Evolutionary conservation across 2,888 invertebrate species (phyloP).

Genomic region (Epicampocera succincta): DNA sequence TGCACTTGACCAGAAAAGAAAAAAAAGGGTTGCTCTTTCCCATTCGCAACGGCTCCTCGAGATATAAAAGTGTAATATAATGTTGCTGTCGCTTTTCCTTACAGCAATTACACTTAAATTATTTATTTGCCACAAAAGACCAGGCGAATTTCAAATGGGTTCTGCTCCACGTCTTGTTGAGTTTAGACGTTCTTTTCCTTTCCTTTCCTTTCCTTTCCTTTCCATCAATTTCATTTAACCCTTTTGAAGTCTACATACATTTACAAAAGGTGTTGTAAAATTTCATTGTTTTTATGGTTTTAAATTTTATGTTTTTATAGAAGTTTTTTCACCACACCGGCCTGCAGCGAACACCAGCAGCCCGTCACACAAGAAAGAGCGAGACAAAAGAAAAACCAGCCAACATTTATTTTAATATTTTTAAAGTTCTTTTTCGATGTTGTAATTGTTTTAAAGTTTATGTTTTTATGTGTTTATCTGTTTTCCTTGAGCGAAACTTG

Average conservation of each 20-base stretch:
- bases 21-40: neutral
- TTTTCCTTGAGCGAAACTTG: slow-evolving; percentile 35
- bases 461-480: slow-evolving; percentile 14
- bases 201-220: neutral
- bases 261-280: slow-evolving; percentile 61
- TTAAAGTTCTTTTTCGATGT: neutral
- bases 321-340: slow-evolving; percentile 1
- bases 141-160: neutral
- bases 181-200: neutral
- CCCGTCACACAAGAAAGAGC: slow-evolving; percentile 6
- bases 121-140: slow-evolving; percentile 26
- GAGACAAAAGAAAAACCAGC: neutral
- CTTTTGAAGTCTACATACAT: slow-evolving; percentile 51
- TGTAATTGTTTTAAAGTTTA: slow-evolving; percentile 1
- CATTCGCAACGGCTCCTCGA: neutral
- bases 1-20: slow-evolving; percentile 52
- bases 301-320: slow-evolving; percentile 66
- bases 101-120: slow-evolving; percentile 51
- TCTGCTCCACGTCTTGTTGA: slow-evolving; percentile 5
- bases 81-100: slow-evolving; percentile 46
- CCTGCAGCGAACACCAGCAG: neutral
- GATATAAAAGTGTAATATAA: slow-evolving; percentile 25
- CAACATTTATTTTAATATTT: neutral
- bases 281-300: slow-evolving; percentile 19
- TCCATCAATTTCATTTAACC: no score